Percentiles rank a stretch among this genome's conserved stretches.
phyloP scores from a whole-genome alignment of 2,888 invertebrate genomes.

The Polyploca ridens region DNA sequence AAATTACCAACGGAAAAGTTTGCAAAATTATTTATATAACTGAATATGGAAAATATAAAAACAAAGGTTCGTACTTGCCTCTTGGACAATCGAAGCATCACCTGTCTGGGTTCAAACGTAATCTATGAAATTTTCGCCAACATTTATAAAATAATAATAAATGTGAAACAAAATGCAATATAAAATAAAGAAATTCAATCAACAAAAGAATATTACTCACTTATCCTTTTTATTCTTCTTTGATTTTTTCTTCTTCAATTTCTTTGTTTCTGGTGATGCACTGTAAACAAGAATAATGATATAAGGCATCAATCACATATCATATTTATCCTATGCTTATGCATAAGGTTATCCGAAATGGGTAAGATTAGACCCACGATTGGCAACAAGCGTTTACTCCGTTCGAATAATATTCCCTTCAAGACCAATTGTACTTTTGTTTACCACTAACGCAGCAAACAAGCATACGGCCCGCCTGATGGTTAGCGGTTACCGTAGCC shows the following conservation, averaged over 20 bases:
- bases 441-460: no score
- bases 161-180: slow-evolving; percentile 26
- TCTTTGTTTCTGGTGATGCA: slow-evolving; percentile 89
- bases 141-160: slow-evolving; percentile 39
- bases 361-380: no score
- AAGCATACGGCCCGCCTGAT: no score
- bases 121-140: slow-evolving; percentile 54
- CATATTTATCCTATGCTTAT: no score
- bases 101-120: slow-evolving; percentile 74
- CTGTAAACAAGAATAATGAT: slow-evolving; percentile 70
- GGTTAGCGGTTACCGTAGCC: no score
- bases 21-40: slow-evolving; percentile 22
- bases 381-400: no score
- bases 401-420: no score
- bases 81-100: slow-evolving; percentile 70
- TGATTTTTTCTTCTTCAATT: slow-evolving; percentile 91
- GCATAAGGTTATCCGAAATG: no score
- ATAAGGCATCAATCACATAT: slow-evolving; percentile 12
- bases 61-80: slow-evolving; percentile 68
- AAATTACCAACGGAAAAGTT: slow-evolving; percentile 47
- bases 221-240: slow-evolving; percentile 91
- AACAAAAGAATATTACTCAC: slow-evolving; percentile 75
- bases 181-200: slow-evolving; percentile 18
- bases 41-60: slow-evolving; percentile 16
- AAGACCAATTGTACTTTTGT: no score